phyloP scores from a whole-genome alignment of 2,888 invertebrate genomes.

The Stenotaenia linearis region DNA sequence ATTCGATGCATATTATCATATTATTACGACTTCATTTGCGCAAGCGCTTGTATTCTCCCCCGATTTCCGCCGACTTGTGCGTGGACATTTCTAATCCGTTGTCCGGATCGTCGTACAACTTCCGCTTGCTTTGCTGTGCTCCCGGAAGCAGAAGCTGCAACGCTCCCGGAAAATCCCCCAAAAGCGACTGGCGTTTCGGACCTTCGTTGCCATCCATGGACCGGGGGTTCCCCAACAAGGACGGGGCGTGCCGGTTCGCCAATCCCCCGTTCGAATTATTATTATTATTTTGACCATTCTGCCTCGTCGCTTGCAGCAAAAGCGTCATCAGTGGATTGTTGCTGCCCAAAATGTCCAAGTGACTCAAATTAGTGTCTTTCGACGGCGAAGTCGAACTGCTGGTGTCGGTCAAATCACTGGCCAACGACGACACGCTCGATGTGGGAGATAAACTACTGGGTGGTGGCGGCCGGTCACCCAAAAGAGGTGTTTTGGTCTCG shows the following conservation, averaged over 20 bases:
- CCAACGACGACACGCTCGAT: slow-evolving; percentile 2
- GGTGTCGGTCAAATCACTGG: background rate
- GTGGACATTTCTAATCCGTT: background rate
- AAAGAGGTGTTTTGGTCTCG: background rate
- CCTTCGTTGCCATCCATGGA: background rate
- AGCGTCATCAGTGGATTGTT: background rate
- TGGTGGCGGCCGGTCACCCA: background rate
- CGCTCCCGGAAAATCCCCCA: background rate
- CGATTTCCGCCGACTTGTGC: background rate
- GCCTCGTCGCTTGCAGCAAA: background rate
- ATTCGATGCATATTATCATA: background rate
- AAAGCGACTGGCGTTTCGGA: background rate
- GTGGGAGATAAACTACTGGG: background rate
- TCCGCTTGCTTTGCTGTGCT: background rate
- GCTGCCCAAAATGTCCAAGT: background rate
- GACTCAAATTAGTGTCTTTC: background rate
- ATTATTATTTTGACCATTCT: too few species aligned
- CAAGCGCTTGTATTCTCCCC: background rate
- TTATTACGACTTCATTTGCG: background rate
- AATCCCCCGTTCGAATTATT: background rate
- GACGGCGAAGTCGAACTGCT: background rate
- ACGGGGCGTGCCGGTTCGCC: background rate
- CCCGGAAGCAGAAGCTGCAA: background rate
- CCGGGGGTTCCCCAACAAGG: background rate
- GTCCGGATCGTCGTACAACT: background rate